Conservation (phyloP, 64 coral and sea anemone genomes). For the Actinia equina region DNA sequence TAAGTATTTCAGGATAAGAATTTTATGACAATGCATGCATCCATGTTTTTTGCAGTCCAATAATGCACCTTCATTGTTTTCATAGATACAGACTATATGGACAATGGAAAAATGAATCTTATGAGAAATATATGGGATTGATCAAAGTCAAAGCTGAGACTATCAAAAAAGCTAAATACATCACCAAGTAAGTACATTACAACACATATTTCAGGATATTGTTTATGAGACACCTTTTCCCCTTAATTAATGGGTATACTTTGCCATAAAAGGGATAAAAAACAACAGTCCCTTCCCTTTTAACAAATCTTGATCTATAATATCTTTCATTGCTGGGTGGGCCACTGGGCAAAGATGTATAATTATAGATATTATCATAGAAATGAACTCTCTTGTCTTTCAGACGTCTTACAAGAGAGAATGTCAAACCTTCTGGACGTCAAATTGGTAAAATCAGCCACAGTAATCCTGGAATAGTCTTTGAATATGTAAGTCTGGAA, state of each 20-base stretch:
- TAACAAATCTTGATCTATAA: too few species aligned
- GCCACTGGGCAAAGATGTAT: background rate
- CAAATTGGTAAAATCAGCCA: constrained; percentile 99
- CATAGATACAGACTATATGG: constrained; percentile 92
- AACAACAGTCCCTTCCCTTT: too few species aligned
- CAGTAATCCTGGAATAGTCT: constrained; percentile 97
- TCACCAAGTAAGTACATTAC: constrained; percentile 78
- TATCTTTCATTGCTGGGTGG: too few species aligned
- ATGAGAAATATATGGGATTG: constrained; percentile 65
- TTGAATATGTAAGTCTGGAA: constrained; percentile 96
- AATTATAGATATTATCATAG: too few species aligned
- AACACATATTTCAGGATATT: background rate
- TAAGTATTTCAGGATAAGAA: too few species aligned
- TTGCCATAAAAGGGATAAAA: too few species aligned
- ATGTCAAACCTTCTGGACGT: constrained; percentile 96
- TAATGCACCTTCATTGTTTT: background rate
- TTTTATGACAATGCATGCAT: too few species aligned
- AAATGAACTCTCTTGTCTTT: background rate
- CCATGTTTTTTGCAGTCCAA: too few species aligned
- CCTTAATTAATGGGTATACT: too few species aligned
- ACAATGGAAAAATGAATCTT: constrained; percentile 97
- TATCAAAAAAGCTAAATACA: constrained; percentile 96
- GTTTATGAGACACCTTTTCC: too few species aligned
- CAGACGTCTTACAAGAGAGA: constrained; percentile 94
- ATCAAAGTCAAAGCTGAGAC: constrained; percentile 89